Conservation (phyloP, 1,140 invertebrate species). For the Ylistrum balloti region DNA sequence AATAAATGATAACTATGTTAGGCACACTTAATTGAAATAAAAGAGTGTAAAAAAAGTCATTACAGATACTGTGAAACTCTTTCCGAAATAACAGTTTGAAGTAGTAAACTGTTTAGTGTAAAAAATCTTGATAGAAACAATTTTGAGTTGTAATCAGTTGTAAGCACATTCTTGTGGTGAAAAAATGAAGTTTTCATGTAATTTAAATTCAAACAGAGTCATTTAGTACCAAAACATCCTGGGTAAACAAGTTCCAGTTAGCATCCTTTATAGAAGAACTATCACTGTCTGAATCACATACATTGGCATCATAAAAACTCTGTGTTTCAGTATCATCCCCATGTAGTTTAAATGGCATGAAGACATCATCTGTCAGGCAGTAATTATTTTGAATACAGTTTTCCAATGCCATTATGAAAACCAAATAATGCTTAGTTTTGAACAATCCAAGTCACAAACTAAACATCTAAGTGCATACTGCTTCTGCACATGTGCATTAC, state of each 20-base stretch:
- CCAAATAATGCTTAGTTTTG: too few relatives aligned
- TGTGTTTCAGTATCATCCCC: not conserved
- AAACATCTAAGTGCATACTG: not conserved
- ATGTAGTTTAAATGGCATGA: not conserved
- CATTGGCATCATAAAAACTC: not conserved
- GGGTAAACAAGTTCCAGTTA: not conserved
- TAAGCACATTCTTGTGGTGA: too few relatives aligned
- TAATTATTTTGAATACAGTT: not conserved
- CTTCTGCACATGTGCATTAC: not conserved
- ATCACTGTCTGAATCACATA: not conserved
- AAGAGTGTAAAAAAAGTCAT: too few relatives aligned
- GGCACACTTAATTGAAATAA: too few relatives aligned
- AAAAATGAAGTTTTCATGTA: too few relatives aligned
- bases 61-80: too few relatives aligned
- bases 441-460: too few relatives aligned
- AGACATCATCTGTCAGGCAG: not conserved
- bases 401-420: not conserved
- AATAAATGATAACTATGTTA: too few relatives aligned
- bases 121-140: too few relatives aligned
- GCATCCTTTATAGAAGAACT: not conserved
- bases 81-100: too few relatives aligned
- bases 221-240: not conserved
- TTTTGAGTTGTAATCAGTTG: too few relatives aligned
- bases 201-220: not conserved
- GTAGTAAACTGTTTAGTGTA: too few relatives aligned